phyloP scores from a whole-genome alignment of 2,113 vertebrate species.

The Hippocampus zosterae region DNA sequence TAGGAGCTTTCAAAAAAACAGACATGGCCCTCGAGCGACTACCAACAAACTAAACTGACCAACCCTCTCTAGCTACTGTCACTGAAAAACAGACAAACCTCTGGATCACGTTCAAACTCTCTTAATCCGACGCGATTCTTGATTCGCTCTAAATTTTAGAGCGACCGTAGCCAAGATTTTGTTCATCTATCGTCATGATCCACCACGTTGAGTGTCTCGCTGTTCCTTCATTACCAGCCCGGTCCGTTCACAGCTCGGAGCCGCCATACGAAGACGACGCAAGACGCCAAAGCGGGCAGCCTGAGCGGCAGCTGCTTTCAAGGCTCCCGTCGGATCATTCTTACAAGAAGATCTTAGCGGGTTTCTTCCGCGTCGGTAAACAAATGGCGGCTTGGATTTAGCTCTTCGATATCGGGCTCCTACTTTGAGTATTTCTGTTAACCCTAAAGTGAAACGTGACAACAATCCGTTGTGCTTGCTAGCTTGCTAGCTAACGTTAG shows the following conservation, averaged over 20 bases:
- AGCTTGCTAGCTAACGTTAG: too few species aligned
- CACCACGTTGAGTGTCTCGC: neutral
- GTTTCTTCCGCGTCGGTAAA: neutral
- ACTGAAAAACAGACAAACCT: neutral
- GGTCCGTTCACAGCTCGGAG: neutral
- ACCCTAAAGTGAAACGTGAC: too few species aligned
- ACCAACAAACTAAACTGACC: neutral
- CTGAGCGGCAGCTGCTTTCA: neutral
- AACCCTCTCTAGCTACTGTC: neutral
- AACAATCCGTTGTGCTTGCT: too few species aligned
- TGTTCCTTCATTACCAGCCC: slow-evolving; percentile 3
- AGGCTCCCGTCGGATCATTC: neutral
- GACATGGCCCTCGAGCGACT: neutral
- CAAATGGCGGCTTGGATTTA: neutral
- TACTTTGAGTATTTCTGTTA: too few species aligned
- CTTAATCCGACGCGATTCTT: too few species aligned
- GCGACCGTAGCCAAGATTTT: too few species aligned
- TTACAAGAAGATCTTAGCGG: neutral
- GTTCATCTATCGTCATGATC: neutral
- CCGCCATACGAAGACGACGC: neutral
- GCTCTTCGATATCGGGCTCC: too few species aligned
- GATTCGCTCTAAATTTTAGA: too few species aligned
- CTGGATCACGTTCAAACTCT: too few species aligned
- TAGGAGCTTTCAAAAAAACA: neutral
- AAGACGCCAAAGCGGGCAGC: neutral